A percentile compares a stretch with the other conserved stretches of the same genome.
Evolutionary conservation across 1,140 invertebrate species (phyloP).

Genomic region (Drosophila miranda): DNA sequence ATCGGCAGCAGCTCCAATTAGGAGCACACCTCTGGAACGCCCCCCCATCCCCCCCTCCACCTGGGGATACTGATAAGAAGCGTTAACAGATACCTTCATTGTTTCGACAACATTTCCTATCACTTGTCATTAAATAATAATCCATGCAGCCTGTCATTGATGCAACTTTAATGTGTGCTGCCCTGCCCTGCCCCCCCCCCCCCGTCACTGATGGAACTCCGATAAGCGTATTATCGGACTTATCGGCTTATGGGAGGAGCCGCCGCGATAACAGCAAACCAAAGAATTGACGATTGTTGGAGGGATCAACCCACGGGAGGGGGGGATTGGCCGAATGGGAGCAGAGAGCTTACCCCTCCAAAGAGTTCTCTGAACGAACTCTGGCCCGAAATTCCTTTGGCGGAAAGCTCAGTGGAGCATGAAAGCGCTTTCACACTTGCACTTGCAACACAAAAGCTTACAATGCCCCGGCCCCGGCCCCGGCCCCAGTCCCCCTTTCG

Average conservation of each 20-base stretch:
- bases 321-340: background rate
- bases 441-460: slow-evolving; percentile 32
- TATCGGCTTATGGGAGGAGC: background rate
- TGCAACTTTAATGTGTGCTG: slow-evolving; percentile 23
- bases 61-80: no score
- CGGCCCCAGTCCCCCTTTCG: background rate
- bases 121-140: no score
- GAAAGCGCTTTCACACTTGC: slow-evolving; percentile 76
- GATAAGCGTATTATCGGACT: slow-evolving; percentile 28
- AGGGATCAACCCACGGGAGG: background rate
- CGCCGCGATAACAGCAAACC: slow-evolving; percentile 30
- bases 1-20: slow-evolving; percentile 14
- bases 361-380: background rate
- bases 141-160: slow-evolving; percentile 7
- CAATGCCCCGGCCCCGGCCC: background rate
- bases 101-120: no score
- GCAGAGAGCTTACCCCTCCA: slow-evolving; percentile 24
- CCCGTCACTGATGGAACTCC: slow-evolving; percentile 38
- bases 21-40: slow-evolving; percentile 2
- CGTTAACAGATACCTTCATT: no score
- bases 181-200: no score
- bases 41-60: no score
- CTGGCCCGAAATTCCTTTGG: background rate
- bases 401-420: slow-evolving; percentile 62
- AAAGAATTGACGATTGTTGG: slow-evolving; percentile 27